These are phyloP conservation scores for Drosophila varians DNA, from an alignment of 1,140 invertebrate genomes.

Conservation along the genomic window DNA sequence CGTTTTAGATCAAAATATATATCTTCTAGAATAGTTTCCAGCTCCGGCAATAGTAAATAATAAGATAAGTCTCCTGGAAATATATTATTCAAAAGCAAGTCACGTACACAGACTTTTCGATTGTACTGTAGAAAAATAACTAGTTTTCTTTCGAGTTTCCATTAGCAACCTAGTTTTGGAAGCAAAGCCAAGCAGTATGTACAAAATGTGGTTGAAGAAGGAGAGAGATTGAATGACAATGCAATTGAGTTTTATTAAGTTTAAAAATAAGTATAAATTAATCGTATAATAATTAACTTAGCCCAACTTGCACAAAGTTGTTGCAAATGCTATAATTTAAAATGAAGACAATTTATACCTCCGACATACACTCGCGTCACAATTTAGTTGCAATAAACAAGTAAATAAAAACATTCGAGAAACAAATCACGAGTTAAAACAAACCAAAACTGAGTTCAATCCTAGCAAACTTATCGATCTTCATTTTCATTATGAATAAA, in stretches of 20 bases:
- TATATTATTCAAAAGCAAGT: slow-evolving; percentile 26
- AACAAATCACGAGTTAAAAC: slow-evolving; percentile 52
- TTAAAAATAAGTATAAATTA: slow-evolving; percentile 65
- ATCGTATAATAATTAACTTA: slow-evolving; percentile 64
- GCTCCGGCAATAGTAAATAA: neutral
- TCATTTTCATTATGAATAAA: slow-evolving; percentile 23
- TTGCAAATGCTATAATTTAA: slow-evolving; percentile 48
- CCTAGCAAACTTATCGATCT: slow-evolving; percentile 14
- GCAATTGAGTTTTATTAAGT: slow-evolving; percentile 48
- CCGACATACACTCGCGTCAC: slow-evolving; percentile 33
- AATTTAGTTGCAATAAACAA: slow-evolving; percentile 21
- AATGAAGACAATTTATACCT: slow-evolving; percentile 25
- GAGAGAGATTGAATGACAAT: slow-evolving; percentile 32
- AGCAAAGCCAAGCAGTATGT: slow-evolving; percentile 36
- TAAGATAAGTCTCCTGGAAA: neutral
- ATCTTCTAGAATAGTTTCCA: neutral
- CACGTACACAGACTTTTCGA: slow-evolving; percentile 10
- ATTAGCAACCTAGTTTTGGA: slow-evolving; percentile 1
- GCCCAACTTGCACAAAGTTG: slow-evolving; percentile 62
- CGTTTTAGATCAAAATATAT: slow-evolving; percentile 7
- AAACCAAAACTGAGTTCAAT: slow-evolving; percentile 38
- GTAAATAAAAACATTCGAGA: slow-evolving; percentile 32
- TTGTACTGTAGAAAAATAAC: slow-evolving; percentile 31
- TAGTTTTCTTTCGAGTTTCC: slow-evolving; percentile 20
- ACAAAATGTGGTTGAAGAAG: slow-evolving; percentile 20